These are phyloP conservation scores for Hemitrygon akajei DNA, from an alignment of 2,797 vertebrate genomes.

Conservation along the genomic window DNA sequence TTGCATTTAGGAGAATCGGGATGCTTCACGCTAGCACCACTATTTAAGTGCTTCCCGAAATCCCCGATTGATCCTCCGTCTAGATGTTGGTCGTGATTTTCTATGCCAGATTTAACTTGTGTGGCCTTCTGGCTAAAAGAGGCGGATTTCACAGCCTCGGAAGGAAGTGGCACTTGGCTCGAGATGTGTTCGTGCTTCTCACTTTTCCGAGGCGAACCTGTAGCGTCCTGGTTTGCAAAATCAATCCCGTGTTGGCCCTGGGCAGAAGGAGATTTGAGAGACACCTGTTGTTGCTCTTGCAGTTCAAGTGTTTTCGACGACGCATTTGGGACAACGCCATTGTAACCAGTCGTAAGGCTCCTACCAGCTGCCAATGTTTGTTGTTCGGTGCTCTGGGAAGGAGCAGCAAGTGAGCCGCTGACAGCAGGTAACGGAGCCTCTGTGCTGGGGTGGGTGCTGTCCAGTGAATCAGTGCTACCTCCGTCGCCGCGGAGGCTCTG, in stretches of 20 bases:
- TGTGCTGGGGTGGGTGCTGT: conserved; percentile 87
- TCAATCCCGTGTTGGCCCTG: background rate
- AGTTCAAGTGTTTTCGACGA: background rate
- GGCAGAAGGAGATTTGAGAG: background rate
- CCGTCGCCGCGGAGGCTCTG: conserved; percentile 69
- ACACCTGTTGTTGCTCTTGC: background rate
- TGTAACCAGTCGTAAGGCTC: conserved; percentile 65
- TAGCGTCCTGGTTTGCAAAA: conserved; percentile 24
- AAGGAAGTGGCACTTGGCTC: background rate
- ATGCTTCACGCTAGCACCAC: conserved; percentile 42
- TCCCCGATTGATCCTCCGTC: background rate
- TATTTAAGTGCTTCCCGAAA: background rate
- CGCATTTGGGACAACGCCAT: background rate
- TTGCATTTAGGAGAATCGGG: conserved; percentile 42
- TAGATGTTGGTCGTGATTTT: background rate
- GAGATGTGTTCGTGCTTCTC: background rate
- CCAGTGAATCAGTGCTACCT: conserved; percentile 90
- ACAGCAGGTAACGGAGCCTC: conserved; percentile 91
- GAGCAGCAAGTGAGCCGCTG: conserved; percentile 84
- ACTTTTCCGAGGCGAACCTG: background rate
- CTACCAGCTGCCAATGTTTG: conserved; percentile 50
- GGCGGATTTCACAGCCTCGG: background rate
- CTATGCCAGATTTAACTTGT: background rate
- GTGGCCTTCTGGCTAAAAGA: background rate
- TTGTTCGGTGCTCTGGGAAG: conserved; percentile 82